phyloP scores from a whole-genome alignment of 2,888 invertebrate genomes.

The Netelia virgata region DNA sequence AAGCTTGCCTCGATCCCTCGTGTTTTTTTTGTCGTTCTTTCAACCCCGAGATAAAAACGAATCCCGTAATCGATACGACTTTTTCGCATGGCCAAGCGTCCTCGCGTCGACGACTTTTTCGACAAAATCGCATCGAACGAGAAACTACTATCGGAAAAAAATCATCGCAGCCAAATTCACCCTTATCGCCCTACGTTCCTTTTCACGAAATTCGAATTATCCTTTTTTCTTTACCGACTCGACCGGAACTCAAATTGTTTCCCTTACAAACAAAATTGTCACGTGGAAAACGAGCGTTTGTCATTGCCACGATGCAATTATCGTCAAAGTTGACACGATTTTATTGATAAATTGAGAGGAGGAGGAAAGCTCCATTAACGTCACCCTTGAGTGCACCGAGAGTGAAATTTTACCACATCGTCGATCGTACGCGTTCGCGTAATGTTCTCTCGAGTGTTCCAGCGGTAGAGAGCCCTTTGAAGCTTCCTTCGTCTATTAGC shows the following conservation, averaged over 20 bases:
- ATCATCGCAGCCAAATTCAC: slow-evolving; percentile 36
- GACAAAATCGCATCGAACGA: slow-evolving; percentile 10
- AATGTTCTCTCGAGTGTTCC: neutral
- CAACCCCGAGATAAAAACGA: slow-evolving; percentile 21
- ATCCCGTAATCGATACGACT: slow-evolving; percentile 49
- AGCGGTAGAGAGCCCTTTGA: slow-evolving; percentile 37
- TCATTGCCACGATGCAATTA: too few relatives aligned
- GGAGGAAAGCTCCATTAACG: too few relatives aligned
- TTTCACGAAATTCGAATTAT: too few relatives aligned
- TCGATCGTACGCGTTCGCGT: neutral
- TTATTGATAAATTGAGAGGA: too few relatives aligned
- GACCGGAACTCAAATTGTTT: too few relatives aligned
- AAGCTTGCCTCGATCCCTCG: slow-evolving; percentile 14
- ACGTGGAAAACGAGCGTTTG: too few relatives aligned
- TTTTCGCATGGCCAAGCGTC: slow-evolving; percentile 27
- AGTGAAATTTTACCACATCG: too few relatives aligned
- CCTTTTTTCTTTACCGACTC: too few relatives aligned
- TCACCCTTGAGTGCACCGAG: too few relatives aligned
- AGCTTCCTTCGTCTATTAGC: slow-evolving; percentile 45
- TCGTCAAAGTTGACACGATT: too few relatives aligned
- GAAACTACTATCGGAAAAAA: neutral
- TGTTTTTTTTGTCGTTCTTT: neutral
- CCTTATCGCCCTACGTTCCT: neutral
- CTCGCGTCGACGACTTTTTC: slow-evolving; percentile 35
- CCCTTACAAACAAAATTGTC: too few relatives aligned